Conservation (phyloP, 92 coral and sea anemone species). For the Palythoa grandis region DNA sequence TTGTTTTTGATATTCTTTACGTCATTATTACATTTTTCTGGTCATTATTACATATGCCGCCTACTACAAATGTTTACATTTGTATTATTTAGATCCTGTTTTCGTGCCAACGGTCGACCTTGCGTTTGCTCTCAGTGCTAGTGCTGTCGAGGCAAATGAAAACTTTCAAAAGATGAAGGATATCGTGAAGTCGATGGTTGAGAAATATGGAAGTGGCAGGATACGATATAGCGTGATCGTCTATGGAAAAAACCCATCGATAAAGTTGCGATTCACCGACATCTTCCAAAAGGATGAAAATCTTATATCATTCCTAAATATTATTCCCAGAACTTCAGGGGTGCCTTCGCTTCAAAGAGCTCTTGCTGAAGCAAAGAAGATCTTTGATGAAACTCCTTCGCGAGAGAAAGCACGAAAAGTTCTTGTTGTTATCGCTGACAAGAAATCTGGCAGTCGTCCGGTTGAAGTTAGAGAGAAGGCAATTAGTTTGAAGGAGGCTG, state of each 20-base stretch:
- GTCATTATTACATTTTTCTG: too few relatives aligned
- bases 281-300: slow-evolving; percentile 46
- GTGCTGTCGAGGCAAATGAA: slow-evolving; percentile 56
- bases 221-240: slow-evolving; percentile 79
- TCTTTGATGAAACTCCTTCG: slow-evolving; percentile 60
- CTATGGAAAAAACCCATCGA: slow-evolving; percentile 55
- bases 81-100: slow-evolving; percentile 11
- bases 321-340: slow-evolving; percentile 52
- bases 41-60: too few relatives aligned
- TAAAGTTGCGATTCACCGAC: slow-evolving; percentile 68
- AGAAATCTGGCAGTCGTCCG: slow-evolving; percentile 65
- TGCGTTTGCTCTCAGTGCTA: slow-evolving; percentile 84
- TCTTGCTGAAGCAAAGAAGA: slow-evolving; percentile 62
- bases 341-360: slow-evolving; percentile 68
- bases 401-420: slow-evolving; percentile 80
- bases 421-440: slow-evolving; percentile 78
- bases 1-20: too few relatives aligned
- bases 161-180: slow-evolving; percentile 79
- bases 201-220: slow-evolving; percentile 64
- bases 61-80: background rate
- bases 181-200: slow-evolving; percentile 70
- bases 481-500: slow-evolving; percentile 58
- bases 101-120: slow-evolving; percentile 54
- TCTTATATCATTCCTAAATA: slow-evolving; percentile 49
- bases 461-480: slow-evolving; percentile 59